Conservation (phyloP, 2,797 vertebrate species). For the Serranus cabrilla region DNA sequence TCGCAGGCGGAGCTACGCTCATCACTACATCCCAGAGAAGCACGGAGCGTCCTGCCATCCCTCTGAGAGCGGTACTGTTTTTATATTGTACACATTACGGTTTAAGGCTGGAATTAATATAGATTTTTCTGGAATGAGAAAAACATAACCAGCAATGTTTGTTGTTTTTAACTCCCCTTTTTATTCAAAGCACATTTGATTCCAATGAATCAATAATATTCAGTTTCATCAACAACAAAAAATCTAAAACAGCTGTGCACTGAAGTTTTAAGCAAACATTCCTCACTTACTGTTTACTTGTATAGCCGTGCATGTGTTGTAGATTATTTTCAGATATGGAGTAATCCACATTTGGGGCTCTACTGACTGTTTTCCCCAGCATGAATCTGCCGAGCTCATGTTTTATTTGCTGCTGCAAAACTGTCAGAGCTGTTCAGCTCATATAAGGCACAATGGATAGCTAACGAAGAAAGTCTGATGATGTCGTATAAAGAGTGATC, state of each 20-base stretch:
- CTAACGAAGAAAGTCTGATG: no score
- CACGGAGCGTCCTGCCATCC: constrained; percentile 86
- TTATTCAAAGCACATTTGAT: neutral
- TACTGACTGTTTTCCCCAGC: neutral
- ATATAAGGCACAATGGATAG: no score
- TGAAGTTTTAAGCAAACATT: neutral
- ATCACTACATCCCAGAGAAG: constrained; percentile 87
- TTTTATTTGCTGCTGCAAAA: no score
- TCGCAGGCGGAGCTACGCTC: constrained; percentile 84
- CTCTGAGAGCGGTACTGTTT: constrained; percentile 89
- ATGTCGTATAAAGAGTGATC: no score
- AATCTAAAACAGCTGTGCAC: neutral
- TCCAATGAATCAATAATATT: neutral
- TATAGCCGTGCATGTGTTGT: neutral
- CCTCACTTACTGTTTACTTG: neutral
- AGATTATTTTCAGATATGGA: neutral
- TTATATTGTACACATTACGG: neutral
- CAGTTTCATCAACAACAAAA: neutral
- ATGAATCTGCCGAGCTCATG: no score
- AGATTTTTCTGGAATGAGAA: neutral
- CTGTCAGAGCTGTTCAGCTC: no score
- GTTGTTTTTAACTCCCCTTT: neutral
- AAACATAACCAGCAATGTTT: neutral
- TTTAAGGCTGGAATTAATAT: neutral
- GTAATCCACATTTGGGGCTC: neutral